A percentile compares a stretch with the other conserved stretches of the same genome.
These are phyloP conservation scores for Entomobrya proxima DNA, from an alignment of 2,888 invertebrate genomes.

Conservation along the genomic window DNA sequence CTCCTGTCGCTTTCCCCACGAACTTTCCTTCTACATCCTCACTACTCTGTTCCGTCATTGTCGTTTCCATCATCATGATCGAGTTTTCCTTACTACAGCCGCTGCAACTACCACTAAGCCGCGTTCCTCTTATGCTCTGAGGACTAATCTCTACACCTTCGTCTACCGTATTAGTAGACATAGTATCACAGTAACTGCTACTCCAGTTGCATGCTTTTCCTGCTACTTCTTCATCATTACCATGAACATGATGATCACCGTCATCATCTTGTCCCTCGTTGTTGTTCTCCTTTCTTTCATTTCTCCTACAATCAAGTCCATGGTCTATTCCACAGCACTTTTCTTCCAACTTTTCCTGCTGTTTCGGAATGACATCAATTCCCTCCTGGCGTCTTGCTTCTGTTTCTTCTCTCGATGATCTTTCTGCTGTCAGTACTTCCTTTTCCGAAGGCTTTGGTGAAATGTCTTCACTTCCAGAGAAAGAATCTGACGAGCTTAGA, in stretches of 20 bases:
- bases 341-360: conserved; percentile 7
- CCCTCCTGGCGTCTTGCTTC: conserved; percentile 38
- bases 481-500: conserved; percentile 64
- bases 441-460: conserved; percentile 50
- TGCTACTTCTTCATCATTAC: conserved; percentile 3
- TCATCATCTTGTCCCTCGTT: conserved; percentile 30
- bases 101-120: not conserved
- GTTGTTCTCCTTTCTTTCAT: not conserved
- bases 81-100: conserved; percentile 24
- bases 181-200: conserved; percentile 23
- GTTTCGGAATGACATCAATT: conserved; percentile 51
- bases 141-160: conserved; percentile 46
- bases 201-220: not conserved
- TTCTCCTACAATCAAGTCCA: conserved; percentile 15
- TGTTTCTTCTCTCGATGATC: conserved; percentile 9
- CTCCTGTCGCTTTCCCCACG: not conserved
- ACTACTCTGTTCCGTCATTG: conserved; percentile 29
- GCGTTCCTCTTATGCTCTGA: not conserved
- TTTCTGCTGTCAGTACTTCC: conserved; percentile 43
- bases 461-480: conserved; percentile 64
- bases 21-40: conserved; percentile 18
- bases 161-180: not conserved
- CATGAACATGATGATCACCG: conserved; percentile 33
- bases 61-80: conserved; percentile 39
- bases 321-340: not conserved